Base-by-base conservation (phyloP, 2,797 vertebrate species). In the Etheostoma perlongum region DNA sequence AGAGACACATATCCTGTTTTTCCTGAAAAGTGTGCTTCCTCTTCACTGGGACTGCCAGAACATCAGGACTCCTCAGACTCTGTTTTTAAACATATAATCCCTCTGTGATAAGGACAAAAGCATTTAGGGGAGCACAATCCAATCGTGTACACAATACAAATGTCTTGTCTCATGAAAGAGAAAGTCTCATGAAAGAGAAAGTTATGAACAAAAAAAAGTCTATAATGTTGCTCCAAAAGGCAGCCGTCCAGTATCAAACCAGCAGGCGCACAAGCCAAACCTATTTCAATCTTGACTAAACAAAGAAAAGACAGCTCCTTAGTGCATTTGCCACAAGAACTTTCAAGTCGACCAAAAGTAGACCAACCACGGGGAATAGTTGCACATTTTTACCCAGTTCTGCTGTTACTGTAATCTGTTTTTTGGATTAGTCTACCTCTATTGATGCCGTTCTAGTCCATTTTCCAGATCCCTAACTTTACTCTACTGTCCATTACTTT, bases 261-360 rank as follows among this genome's bases (percentile, higher is more conserved):
- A 85, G 78, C 79, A 75, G 59, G 23, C 54, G 16, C 33, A 7
- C 63, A 1, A 25, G 88, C 86, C 87, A 88, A 87, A 91, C 85
- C 91, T 83, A 81, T 86, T 88, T 85, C 79, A 85, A 82, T 88
- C 84, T 72, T 60, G 70, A 73, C 88, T 85, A 83, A 91, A 92
- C 91, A 90, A 90, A 87, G 76, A 66, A 81, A 76, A 82, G 88
- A 88, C 82, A 76, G 82, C 74, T 89, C 84, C 82, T 91, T 82
- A 88, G 82, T 90, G 81, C 73, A 48, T 88, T 78, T 68, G 77
- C 86, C 87, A 71, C 83, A 78, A 86, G 74, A 76, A 52, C 81
- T 79, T 87, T 90, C 80, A 89, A 83, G 77, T 64, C 11, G 66
- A 89, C 69, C 78, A 78, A 84, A 84, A 85, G 80, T 71, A 64